Base-by-base conservation (phyloP, 2,113 vertebrate genomes). In the Pheucticus melanocephalus region DNA sequence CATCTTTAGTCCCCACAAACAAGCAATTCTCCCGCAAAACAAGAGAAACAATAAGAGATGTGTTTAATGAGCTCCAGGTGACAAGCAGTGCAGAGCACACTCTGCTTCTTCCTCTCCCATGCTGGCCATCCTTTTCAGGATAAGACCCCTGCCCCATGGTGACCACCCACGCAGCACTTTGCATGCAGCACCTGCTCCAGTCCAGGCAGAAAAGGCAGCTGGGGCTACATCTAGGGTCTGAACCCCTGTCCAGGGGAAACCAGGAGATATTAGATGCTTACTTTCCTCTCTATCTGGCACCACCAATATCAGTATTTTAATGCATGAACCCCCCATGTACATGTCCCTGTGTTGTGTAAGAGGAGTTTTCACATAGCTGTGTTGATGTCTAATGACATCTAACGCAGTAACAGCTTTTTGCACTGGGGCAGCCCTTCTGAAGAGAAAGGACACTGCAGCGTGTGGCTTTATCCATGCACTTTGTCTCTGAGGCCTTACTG, bases 151-250 rank as follows among this genome's bases (percentile, higher is more conserved):
- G 45, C 11, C 20, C 4, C 0, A 1, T 4, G 12, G 16, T 31
- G 44, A 21, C 24, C 19, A 33, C 15, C 14, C 1, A 0, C 59
- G 48, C 35, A 59, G n/a, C 4, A 2, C 15, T 39, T 53, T 28
- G 15, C 5, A 3, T 0, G 0, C 17, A 59, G 16, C 30, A 51
- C 3, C 48, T 3, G 0, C 30, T 12, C 27, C 19, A 25, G 5
- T 11, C 5, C n/a, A 48, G 61, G 37, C 23, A 64, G 45, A 23
- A 72, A 44, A 60, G 12, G 31, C 13, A n/a, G 10, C 27, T 47
- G 31, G 20, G 27, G 89, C 7, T 31, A 33, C 0, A 9, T 7
- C 7, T 2, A 0, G 40, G 31, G 3, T 4, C 25, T 50, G 10
- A 86, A 4, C 5, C 47, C 17, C 19, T 56, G 10, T 4, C 18